Evolutionary conservation across 2,888 invertebrate genomes (phyloP), one percentile per base, ranked within the genome.

Genomic region (Tethea ocularis): DNA sequence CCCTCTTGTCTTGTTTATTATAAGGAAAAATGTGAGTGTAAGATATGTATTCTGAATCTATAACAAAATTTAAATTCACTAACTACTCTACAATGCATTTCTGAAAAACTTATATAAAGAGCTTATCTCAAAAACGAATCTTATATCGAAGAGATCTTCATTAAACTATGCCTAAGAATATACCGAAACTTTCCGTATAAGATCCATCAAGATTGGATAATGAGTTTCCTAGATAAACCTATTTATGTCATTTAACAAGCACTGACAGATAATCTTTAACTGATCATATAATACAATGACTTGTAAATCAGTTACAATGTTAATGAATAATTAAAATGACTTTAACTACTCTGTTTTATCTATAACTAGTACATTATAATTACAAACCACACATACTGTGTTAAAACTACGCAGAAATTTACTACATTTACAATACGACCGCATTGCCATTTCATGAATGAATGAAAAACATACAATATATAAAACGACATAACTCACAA

Each of bases 381-480:
- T 41, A 41, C 17, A n/a, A 41, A 33, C 33, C 13, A 33, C 33
- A 46, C 20, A 20, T 20, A 46, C 3, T 46, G 10, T 41, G 36
- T 20, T 46, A 20, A 20, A 46, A 46, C 46, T 46, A 46, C 46
- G 46, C 46, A 46, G 10, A 46, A 20, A 15, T n/a, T 46, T 46
- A 46, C 46, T 46, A 46, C 46, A 46, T 17, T 46, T 46, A 46
- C 46, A 46, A 46, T 46, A 46, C 20, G 46, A 20, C 46, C 46
- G 46, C 46, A 46, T 46, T 20, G 46, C 46, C 46, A n/a, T 46
- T 46, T 46, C 46, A 46, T 46, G 46, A 46, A 46, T 46, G 46
- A 46, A 46, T 20, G 46, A 46, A 20, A 10, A 46, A 20, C 2
- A 20, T 20, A 6, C 6, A 2, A 10, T n/a, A 5, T 20, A 2